These are phyloP conservation scores for Smutsia temminckii DNA, from an alignment of 2,797 vertebrate genomes.

Conservation along the genomic window DNA sequence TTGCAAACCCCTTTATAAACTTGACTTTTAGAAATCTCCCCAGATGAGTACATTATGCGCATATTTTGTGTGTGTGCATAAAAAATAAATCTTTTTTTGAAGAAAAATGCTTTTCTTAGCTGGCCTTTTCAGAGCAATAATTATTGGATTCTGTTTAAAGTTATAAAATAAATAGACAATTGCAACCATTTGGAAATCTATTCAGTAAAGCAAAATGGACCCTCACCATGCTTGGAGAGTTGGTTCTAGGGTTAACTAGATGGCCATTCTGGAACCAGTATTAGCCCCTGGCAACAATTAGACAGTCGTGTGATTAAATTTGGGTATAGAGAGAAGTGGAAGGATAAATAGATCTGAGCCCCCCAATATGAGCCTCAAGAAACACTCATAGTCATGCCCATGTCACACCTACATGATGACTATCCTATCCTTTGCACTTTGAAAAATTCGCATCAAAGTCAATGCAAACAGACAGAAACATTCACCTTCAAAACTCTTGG, in stretches of 20 bases:
- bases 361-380: neutral
- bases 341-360: neutral
- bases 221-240: neutral
- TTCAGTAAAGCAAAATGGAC: neutral
- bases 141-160: neutral
- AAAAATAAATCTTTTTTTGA: neutral
- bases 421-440: constrained; percentile 32
- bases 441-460: constrained; percentile 61
- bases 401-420: neutral
- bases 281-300: neutral
- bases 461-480: constrained; percentile 60
- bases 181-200: neutral
- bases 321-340: neutral
- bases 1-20: neutral
- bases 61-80: neutral
- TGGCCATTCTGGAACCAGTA: neutral
- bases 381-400: neutral
- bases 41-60: neutral
- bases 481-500: constrained; percentile 70
- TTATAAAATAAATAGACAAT: neutral
- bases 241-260: neutral
- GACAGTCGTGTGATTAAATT: neutral
- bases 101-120: neutral
- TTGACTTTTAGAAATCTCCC: neutral
- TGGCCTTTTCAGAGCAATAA: neutral